phyloP scores from a whole-genome alignment of 2,888 invertebrate species.

The Catocala fraxini region DNA sequence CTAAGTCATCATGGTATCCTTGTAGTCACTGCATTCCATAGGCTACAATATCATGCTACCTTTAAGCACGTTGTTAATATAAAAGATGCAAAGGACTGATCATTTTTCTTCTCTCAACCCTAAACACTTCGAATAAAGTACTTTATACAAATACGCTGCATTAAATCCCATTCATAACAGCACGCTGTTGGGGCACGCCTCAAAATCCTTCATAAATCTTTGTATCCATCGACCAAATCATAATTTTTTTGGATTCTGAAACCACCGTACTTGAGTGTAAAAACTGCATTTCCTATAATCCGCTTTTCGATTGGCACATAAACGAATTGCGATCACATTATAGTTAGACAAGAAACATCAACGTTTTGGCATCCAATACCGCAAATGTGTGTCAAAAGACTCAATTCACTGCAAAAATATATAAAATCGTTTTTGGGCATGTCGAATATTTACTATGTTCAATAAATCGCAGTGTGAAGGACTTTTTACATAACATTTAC shows the following conservation, averaged over 20 bases:
- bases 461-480: too few species aligned
- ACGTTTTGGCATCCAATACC: neutral
- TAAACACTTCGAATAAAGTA: neutral
- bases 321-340: neutral
- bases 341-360: neutral
- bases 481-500: too few species aligned
- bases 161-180: neutral
- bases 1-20: too few species aligned
- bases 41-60: too few species aligned
- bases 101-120: too few species aligned
- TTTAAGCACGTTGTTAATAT: too few species aligned
- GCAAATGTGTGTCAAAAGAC: neutral
- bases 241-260: slow-evolving; percentile 26
- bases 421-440: neutral
- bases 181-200: too few species aligned
- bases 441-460: too few species aligned
- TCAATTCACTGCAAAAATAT: neutral
- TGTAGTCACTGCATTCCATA: too few species aligned
- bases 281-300: slow-evolving; percentile 13
- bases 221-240: slow-evolving; percentile 20
- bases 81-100: too few species aligned
- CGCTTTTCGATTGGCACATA: neutral
- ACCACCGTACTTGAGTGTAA: slow-evolving; percentile 16
- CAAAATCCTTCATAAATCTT: slow-evolving; percentile 30
- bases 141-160: neutral